Evolutionary conservation across 2,888 invertebrate species (phyloP), one percentile per base, ranked within the genome.

Genomic region (Orchestes rusci): DNA sequence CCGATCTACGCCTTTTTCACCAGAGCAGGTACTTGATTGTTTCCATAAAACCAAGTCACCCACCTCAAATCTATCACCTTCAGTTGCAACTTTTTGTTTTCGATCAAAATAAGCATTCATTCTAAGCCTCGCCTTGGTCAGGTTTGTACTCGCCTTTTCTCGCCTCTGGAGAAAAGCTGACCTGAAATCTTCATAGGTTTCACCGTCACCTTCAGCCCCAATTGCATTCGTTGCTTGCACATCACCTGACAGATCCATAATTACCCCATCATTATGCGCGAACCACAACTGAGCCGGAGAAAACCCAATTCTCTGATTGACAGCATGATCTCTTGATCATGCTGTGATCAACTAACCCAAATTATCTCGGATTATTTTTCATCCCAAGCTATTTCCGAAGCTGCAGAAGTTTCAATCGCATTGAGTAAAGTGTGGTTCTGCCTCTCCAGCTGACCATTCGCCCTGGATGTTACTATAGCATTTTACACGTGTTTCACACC

Each of bases 241-340:
- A n/a, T n/a, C n/a, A n/a, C n/a, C n/a, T n/a, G n/a, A n/a, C n/a
- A n/a, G n/a, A n/a, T n/a, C n/a, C n/a, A n/a, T n/a, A n/a, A n/a
- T n/a, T 8, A 29, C 16, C 8, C 29, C 29, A 15, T 27, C 16
- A 29, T 38, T 10, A 13, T 30, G 16, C 3, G 28, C 27, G 13
- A 38, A 38, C 27, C 23, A 12, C 13, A 38, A 16, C 27, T 35
- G 12, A 36, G n/a, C n/a, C n/a, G n/a, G n/a, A n/a, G n/a, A n/a
- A n/a, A n/a, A n/a, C n/a, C n/a, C n/a, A n/a, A n/a, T 40, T 29
- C 37, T 43, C 7, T 39, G 13, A 16, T 40, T 50, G n/a, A 36
- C 19, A 17, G 47, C 36, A 38, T 59, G 55, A 39, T 60, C n/a
- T n/a, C n/a, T 61, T 63, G 7, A 61, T 43, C n/a, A n/a, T n/a